Conservation (phyloP, 2,888 invertebrate genomes). For the Petrolisthes manimaculis region DNA sequence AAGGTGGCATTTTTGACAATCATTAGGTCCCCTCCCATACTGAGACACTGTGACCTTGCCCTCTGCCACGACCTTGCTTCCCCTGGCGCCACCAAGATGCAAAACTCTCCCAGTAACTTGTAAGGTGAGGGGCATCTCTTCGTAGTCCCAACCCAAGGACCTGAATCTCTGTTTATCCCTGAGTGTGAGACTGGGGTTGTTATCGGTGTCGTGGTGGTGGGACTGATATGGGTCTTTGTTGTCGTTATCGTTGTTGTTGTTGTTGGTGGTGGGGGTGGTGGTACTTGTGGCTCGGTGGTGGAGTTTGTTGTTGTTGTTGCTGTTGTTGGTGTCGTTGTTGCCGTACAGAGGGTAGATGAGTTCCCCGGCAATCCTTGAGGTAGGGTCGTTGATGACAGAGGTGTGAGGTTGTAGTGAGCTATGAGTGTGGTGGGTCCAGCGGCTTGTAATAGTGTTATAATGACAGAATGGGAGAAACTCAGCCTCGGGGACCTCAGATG, state of each 20-base stretch:
- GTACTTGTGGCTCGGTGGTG: background rate
- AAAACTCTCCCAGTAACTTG: constrained; percentile 12
- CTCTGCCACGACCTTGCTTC: constrained; percentile 39
- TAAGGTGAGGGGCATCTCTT: constrained; percentile 25
- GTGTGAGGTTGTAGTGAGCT: constrained; percentile 41
- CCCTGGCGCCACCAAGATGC: constrained; percentile 28
- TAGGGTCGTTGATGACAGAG: background rate
- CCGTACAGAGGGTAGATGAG: background rate
- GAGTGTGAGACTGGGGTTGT: too few relatives aligned
- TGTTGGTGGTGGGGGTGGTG: too few relatives aligned
- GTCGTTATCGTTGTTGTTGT: too few relatives aligned
- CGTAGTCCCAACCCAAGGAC: too few relatives aligned
- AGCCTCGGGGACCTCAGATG: constrained; percentile 25
- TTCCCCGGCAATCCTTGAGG: background rate
- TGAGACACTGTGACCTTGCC: constrained; percentile 39
- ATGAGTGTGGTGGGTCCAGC: constrained; percentile 43
- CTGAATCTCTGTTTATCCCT: too few relatives aligned
- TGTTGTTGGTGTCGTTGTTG: background rate
- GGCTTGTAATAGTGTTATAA: constrained; percentile 40
- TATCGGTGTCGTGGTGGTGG: background rate
- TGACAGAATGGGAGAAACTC: constrained; percentile 26
- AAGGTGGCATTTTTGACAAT: constrained; percentile 30
- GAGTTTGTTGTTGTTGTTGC: background rate
- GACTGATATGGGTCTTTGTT: too few relatives aligned
- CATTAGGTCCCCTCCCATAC: constrained; percentile 35